Evolutionary conservation across 2,797 vertebrate species (phyloP).

Genomic region (Enteromius fasciolatus): DNA sequence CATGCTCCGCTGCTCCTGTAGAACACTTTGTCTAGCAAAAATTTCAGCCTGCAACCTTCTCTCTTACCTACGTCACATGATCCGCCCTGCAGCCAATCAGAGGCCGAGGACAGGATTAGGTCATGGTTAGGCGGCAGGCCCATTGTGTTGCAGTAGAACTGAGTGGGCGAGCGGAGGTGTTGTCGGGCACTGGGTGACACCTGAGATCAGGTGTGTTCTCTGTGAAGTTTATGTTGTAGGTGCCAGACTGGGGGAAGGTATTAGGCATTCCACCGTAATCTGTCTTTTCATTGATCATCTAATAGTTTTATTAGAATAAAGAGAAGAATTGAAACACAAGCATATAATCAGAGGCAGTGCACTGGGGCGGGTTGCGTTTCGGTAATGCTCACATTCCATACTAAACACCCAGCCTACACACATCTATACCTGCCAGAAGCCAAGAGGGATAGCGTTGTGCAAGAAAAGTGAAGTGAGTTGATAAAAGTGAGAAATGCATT

Average conservation of each 20-base stretch:
- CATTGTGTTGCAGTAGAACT: slow-evolving; percentile 55
- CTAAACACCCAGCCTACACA: slow-evolving; percentile 28
- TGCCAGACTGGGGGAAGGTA: slow-evolving; percentile 65
- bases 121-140: slow-evolving; percentile 54
- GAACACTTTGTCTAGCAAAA: slow-evolving; percentile 55
- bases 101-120: slow-evolving; percentile 42
- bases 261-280: slow-evolving; percentile 70
- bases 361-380: slow-evolving; percentile 56
- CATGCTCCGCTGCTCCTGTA: slow-evolving; percentile 43
- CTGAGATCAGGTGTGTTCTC: slow-evolving; percentile 57
- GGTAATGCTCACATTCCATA: slow-evolving; percentile 51
- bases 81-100: slow-evolving; percentile 47
- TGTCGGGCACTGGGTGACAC: slow-evolving; percentile 58
- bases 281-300: slow-evolving; percentile 57
- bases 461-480: neutral
- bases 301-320: slow-evolving; percentile 60
- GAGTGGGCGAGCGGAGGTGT: slow-evolving; percentile 58
- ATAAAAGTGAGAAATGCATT: neutral
- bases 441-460: neutral
- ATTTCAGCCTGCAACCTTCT: slow-evolving; percentile 40
- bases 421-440: slow-evolving; percentile 39
- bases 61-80: slow-evolving; percentile 49
- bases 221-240: slow-evolving; percentile 62
- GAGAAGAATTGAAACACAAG: slow-evolving; percentile 59
- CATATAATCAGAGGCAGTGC: slow-evolving; percentile 56